Evolutionary conservation across 2,113 vertebrate genomes (phyloP).

Genomic region (Empidonax alnorum): DNA sequence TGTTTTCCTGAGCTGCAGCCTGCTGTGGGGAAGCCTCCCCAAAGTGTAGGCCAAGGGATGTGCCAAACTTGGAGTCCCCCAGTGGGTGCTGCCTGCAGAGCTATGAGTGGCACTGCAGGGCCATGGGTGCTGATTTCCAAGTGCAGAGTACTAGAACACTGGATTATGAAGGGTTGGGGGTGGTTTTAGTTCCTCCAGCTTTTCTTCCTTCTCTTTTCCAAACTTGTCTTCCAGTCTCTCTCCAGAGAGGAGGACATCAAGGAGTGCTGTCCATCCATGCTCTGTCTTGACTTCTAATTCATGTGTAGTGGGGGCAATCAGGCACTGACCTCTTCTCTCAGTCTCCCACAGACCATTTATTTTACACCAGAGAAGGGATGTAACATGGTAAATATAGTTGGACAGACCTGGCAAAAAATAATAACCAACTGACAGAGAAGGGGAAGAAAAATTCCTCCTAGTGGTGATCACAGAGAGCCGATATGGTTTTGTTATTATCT

Average conservation of each 20-base stretch:
- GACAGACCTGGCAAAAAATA: neutral
- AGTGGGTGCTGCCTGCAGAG: neutral
- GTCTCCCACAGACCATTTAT: neutral
- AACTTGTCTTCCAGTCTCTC: neutral
- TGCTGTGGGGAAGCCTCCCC: neutral
- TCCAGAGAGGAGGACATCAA: neutral
- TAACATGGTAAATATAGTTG: neutral
- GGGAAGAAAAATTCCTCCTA: slow-evolving; percentile 1
- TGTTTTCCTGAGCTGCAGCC: neutral
- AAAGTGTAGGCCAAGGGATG: neutral
- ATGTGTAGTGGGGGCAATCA: fast-evolving
- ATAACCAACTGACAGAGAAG: neutral
- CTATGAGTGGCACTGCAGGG: neutral
- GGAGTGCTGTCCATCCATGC: neutral
- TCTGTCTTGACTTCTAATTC: neutral
- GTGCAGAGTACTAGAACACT: neutral
- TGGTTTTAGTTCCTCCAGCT: neutral
- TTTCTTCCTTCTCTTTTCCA: neutral
- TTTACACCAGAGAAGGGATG: neutral
- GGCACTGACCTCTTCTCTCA: fast-evolving
- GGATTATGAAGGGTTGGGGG: neutral
- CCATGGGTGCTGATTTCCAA: neutral
- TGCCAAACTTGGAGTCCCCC: neutral
- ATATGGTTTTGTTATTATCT: neutral
- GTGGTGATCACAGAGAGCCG: neutral